These are phyloP conservation scores for Conopomorpha cramerella DNA, from an alignment of 1,140 invertebrate genomes.

Conservation along the genomic window DNA sequence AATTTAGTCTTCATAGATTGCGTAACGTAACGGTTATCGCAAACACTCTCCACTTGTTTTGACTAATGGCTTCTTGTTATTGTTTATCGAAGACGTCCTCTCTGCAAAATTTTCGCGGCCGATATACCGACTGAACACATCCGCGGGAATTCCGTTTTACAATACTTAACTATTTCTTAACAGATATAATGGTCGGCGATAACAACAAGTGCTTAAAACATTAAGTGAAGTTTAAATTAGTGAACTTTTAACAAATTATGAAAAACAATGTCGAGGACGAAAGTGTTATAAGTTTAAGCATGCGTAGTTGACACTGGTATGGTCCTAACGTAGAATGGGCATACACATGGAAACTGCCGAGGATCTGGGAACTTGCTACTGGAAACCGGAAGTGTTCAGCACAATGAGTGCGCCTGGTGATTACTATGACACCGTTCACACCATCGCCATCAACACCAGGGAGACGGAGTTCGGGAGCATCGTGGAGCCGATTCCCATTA, in stretches of 20 bases:
- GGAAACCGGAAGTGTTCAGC: constrained; percentile 23
- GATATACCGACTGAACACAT: too few relatives aligned
- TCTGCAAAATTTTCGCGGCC: too few relatives aligned
- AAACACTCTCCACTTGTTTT: too few relatives aligned
- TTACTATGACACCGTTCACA: constrained; percentile 33
- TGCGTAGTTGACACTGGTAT: constrained; percentile 18
- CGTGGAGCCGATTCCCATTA: constrained; percentile 39
- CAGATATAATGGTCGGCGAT: too few relatives aligned
- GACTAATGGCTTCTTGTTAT: too few relatives aligned
- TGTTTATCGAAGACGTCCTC: too few relatives aligned
- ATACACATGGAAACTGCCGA: constrained; percentile 45
- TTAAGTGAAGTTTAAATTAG: neutral
- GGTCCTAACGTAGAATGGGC: constrained; percentile 41
- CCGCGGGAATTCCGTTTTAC: too few relatives aligned
- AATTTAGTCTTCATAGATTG: too few relatives aligned
- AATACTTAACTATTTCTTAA: too few relatives aligned
- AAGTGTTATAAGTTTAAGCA: constrained; percentile 17
- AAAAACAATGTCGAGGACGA: constrained; percentile 14
- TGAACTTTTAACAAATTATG: neutral
- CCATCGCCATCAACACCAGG: constrained; percentile 41
- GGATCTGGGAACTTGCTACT: constrained; percentile 30
- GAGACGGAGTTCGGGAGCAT: constrained; percentile 49
- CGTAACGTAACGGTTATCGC: too few relatives aligned
- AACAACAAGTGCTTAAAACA: too few relatives aligned
- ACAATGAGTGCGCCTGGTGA: constrained; percentile 34